Evolutionary conservation across 2,888 invertebrate species (phyloP).

Genomic region (Sarcophaga subvicina): DNA sequence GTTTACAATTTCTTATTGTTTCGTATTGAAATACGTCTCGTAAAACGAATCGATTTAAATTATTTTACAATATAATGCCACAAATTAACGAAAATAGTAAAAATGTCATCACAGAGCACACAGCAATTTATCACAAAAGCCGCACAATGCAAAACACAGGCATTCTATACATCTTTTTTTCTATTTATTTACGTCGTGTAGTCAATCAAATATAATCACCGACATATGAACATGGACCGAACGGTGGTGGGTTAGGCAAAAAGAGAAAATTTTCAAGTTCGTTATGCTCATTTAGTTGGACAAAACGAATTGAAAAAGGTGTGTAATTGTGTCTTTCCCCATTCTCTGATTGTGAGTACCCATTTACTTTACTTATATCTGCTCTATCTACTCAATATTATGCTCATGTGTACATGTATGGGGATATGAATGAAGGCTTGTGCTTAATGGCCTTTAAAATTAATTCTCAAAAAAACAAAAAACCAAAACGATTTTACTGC

Average conservation of each 20-base stretch:
- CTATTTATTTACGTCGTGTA: neutral
- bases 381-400: slow-evolving; percentile 10
- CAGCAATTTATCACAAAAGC: slow-evolving; percentile 59
- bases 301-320: slow-evolving; percentile 13
- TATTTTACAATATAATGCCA: slow-evolving; percentile 48
- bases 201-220: neutral
- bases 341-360: neutral
- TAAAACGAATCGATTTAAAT: neutral
- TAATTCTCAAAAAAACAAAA: neutral
- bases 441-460: slow-evolving; percentile 21
- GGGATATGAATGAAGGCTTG: slow-evolving; percentile 6
- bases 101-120: slow-evolving; percentile 63
- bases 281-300: slow-evolving; percentile 6
- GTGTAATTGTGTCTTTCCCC: slow-evolving; percentile 23
- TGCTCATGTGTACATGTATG: neutral
- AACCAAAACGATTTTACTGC: neutral
- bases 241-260: neutral
- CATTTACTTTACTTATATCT: too few relatives aligned
- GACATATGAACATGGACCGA: neutral
- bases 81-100: slow-evolving; percentile 69
- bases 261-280: slow-evolving; percentile 41
- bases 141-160: neutral
- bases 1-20: neutral
- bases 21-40: neutral
- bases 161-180: neutral